These are phyloP conservation scores for Australoheros scitulus DNA, from an alignment of 2,113 vertebrate species.

Conservation along the genomic window DNA sequence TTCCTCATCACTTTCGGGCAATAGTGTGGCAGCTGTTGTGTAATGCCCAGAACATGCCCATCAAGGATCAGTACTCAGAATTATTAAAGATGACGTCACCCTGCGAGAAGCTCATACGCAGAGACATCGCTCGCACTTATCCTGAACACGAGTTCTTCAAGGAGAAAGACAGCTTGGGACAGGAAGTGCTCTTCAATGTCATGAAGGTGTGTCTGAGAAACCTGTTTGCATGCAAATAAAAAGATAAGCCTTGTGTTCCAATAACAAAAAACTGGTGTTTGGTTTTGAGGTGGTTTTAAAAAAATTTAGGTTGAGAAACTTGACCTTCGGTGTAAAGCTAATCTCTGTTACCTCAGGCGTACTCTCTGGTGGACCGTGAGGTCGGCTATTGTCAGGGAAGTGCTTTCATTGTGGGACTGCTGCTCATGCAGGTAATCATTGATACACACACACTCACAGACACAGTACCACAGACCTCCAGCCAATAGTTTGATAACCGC, in stretches of 20 bases:
- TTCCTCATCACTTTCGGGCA: conserved; percentile 97
- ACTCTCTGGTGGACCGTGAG: conserved; percentile 97
- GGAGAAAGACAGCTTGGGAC: conserved; percentile 96
- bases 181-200: conserved; percentile 99
- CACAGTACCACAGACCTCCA: background rate
- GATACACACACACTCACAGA: background rate
- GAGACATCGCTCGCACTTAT: conserved; percentile 98
- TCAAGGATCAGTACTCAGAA: conserved; percentile 98
- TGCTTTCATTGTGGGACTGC: conserved; percentile 96
- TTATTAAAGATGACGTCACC: conserved; percentile 98
- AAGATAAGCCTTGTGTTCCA: background rate
- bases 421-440: conserved; percentile 95
- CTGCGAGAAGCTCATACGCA: conserved; percentile 95
- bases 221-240: background rate
- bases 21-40: conserved; percentile 98
- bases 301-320: background rate
- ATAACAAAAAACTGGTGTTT: background rate
- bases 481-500: background rate
- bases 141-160: conserved; percentile 99
- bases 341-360: conserved; percentile 86
- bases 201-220: conserved; percentile 89
- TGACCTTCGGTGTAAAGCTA: background rate
- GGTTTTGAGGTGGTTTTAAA: background rate
- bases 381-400: conserved; percentile 99
- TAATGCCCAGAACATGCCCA: conserved; percentile 93